Base-by-base conservation (phyloP, 1,140 invertebrate species). In the Harlomillsia oculata region DNA sequence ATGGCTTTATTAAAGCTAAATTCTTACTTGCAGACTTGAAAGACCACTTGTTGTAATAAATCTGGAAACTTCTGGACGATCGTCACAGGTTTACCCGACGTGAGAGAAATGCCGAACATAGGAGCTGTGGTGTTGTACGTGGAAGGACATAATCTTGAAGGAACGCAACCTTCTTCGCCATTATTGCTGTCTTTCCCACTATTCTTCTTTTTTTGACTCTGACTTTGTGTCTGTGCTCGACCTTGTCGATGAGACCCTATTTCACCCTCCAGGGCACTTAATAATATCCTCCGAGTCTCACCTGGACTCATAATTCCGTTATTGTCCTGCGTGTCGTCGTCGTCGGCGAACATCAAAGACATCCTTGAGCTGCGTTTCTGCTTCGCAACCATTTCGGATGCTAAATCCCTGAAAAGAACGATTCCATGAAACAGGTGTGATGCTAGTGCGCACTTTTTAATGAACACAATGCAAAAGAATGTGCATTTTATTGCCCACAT, bases 61-160 rank as follows among this genome's bases (percentile, higher is more conserved):
- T 92, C 88, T 3, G 89, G 89, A 68, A 93, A 93, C 71, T 92
- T 93, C 74, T 93, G 89, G 21, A 92, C 89, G 62, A 93, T 93
- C 28, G 89, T 91, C 48, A 92, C 88, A 1, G 88, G 87, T 23
- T 91, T 86, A 11, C 89, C 89, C 20, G 87, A 90, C 3, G 89
- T 93, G 5, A 93, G 74, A 21, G 87, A 90, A 21, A 92, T 86
- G 5, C 89, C 89, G 70, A 90, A 53, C 8, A 91, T 88, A 3
- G 89, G 89, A 11, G 89, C 89, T 29, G 89, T 92, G 2, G 89
- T 92, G 71, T 92, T 92, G 72, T 89, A 92, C 43, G 86, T 77
- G 4, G 88, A 89, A 68, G 84, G 83, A 67, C 89, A 93, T 14
- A 93, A 75, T 49, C 89, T 75, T 3, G 82, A 73, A 0, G 87